Evolutionary conservation across 2,113 vertebrate species (phyloP).

Genomic region (Macquaria australasica): DNA sequence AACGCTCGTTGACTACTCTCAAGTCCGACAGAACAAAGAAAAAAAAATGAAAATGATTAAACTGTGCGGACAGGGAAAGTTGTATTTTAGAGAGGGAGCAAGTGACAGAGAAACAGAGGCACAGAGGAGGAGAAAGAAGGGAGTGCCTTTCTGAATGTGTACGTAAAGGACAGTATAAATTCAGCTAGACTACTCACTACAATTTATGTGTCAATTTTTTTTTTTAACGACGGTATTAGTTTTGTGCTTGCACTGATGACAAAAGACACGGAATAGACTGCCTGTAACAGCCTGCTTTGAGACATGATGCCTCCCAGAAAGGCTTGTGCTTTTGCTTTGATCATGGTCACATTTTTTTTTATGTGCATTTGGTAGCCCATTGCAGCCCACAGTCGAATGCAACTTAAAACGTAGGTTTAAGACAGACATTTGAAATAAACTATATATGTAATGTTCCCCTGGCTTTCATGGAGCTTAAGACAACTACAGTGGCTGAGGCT

Average conservation of each 20-base stretch:
- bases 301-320: background rate
- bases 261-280: background rate
- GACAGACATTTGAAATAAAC: background rate
- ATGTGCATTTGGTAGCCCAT: background rate
- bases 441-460: background rate
- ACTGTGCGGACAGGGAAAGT: background rate
- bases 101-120: background rate
- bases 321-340: background rate
- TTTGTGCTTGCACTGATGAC: background rate
- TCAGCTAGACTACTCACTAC: too few species aligned
- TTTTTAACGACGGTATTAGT: background rate
- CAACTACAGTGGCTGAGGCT: background rate
- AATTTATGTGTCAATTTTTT: background rate
- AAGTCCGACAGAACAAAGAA: background rate
- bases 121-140: background rate
- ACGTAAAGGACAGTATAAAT: background rate
- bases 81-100: background rate
- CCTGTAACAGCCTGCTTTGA: background rate
- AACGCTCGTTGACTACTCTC: background rate
- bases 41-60: background rate
- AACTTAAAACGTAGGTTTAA: background rate
- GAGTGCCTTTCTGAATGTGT: background rate
- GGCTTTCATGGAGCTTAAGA: background rate
- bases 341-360: background rate
- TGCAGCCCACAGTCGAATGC: background rate